Evolutionary conservation across 2,888 invertebrate species (phyloP).

Genomic region (Diloba caeruleocephala): DNA sequence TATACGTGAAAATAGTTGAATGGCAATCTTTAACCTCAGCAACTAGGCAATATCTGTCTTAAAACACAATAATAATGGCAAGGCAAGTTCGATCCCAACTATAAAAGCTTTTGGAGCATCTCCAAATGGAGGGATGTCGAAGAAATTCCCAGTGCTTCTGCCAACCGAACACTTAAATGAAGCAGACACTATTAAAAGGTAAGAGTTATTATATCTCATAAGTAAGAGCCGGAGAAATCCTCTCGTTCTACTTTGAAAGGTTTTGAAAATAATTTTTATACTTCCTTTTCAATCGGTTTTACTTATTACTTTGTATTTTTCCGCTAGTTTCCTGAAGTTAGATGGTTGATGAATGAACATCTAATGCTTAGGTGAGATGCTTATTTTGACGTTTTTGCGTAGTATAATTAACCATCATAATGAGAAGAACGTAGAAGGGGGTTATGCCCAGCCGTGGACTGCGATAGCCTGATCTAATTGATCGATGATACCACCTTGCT

Average conservation of each 20-base stretch:
- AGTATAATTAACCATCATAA: too few relatives aligned
- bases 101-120: constrained; percentile 81
- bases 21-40: background rate
- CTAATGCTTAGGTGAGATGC: background rate
- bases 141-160: constrained; percentile 48
- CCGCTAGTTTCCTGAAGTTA: background rate
- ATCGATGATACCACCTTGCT: too few relatives aligned
- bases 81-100: constrained; percentile 74
- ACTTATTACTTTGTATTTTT: constrained; percentile 22
- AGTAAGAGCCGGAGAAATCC: constrained; percentile 37
- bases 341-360: background rate
- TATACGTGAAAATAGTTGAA: constrained; percentile 15
- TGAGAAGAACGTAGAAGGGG: too few relatives aligned
- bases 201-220: constrained; percentile 67
- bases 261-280: constrained; percentile 31
- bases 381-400: background rate
- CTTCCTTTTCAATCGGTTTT: constrained; percentile 39
- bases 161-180: constrained; percentile 59
- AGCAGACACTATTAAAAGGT: constrained; percentile 69
- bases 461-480: too few relatives aligned
- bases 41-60: constrained; percentile 26
- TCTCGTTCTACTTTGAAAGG: constrained; percentile 25
- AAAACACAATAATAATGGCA: constrained; percentile 58
- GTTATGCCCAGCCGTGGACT: too few relatives aligned
- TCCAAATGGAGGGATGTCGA: constrained; percentile 74